phyloP scores from a whole-genome alignment of 2,888 invertebrate species.

The Bembecia ichneumoniformis region DNA sequence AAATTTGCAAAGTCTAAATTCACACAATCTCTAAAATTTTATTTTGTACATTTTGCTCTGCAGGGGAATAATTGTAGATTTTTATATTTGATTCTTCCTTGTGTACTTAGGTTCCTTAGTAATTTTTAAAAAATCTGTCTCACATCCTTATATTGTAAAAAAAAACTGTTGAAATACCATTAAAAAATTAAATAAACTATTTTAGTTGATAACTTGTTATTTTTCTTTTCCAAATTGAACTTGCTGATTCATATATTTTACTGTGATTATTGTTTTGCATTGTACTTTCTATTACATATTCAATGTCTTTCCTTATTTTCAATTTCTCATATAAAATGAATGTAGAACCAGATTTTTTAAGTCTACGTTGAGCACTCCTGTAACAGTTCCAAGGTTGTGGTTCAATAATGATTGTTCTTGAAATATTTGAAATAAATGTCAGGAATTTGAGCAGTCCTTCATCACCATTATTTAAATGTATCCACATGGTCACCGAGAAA shows the following conservation, averaged over 20 bases:
- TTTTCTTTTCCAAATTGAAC: slow-evolving; percentile 79
- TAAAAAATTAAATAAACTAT: not conserved
- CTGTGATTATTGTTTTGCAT: slow-evolving; percentile 54
- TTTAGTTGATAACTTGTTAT: slow-evolving; percentile 73
- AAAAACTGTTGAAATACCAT: too few species aligned
- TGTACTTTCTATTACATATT: slow-evolving; percentile 72
- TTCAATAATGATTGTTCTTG: slow-evolving; percentile 79
- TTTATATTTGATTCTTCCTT: too few species aligned
- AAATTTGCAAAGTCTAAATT: too few species aligned
- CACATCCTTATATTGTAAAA: not conserved
- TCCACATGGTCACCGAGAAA: slow-evolving; percentile 93
- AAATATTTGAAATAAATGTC: slow-evolving; percentile 59
- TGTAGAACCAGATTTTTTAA: slow-evolving; percentile 74
- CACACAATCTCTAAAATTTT: too few species aligned
- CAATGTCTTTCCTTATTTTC: slow-evolving; percentile 74
- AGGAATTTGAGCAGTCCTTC: slow-evolving; percentile 77
- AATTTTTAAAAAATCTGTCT: not conserved
- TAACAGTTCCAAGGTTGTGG: slow-evolving; percentile 92
- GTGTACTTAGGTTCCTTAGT: too few species aligned
- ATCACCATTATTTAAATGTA: slow-evolving; percentile 89
- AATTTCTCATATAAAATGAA: slow-evolving; percentile 76
- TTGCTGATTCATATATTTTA: slow-evolving; percentile 71
- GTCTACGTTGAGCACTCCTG: slow-evolving; percentile 78
- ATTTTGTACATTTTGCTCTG: too few species aligned
- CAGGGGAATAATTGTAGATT: too few species aligned